Evolutionary conservation across 2,113 vertebrate species (phyloP).

Genomic region (Oreamnos americanus): DNA sequence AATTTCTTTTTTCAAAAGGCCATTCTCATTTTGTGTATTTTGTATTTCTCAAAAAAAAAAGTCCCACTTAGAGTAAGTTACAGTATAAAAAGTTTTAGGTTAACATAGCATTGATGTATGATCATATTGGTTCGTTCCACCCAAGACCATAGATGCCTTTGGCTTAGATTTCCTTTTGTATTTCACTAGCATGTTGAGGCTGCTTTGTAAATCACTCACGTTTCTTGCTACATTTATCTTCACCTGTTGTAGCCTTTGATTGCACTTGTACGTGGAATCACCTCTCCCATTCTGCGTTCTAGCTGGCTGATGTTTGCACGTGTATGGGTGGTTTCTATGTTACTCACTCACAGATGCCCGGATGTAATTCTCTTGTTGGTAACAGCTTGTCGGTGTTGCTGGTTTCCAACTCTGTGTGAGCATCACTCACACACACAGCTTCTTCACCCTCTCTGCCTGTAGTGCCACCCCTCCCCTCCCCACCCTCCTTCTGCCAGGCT

Average conservation of each 20-base stretch:
- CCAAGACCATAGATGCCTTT: background rate
- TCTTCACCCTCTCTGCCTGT: background rate
- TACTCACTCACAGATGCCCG: background rate
- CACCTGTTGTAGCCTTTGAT: no score
- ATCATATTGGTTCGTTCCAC: background rate
- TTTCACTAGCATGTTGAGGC: background rate
- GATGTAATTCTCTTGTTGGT: background rate
- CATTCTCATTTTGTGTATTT: background rate
- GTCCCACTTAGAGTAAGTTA: background rate
- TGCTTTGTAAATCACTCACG: background rate
- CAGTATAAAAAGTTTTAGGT: background rate
- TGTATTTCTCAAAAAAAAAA: background rate
- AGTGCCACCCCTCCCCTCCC: background rate
- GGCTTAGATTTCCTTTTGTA: background rate
- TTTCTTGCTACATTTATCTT: background rate
- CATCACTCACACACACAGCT: rapidly evolving
- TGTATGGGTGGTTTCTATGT: background rate
- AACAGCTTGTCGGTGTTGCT: background rate
- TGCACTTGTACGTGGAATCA: background rate
- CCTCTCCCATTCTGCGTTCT: rapidly evolving
- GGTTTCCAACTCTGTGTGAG: background rate
- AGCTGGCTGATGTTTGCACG: background rate
- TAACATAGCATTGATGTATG: background rate
- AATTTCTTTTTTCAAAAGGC: background rate
- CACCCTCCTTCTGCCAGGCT: background rate